These are phyloP conservation scores for Podilymbus podiceps DNA, from an alignment of 2,113 vertebrate species.

Conservation along the genomic window DNA sequence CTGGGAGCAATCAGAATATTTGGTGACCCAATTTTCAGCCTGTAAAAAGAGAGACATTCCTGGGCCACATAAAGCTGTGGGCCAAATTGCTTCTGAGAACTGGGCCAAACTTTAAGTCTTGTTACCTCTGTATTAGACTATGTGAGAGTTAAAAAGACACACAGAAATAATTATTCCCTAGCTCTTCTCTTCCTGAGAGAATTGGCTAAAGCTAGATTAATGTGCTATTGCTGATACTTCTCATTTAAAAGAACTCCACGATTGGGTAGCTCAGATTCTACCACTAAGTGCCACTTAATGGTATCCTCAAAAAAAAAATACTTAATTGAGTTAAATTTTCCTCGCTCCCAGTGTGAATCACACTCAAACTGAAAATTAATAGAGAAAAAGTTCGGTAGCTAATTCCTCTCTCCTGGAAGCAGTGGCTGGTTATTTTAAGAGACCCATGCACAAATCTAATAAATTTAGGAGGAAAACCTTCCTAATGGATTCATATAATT, in stretches of 20 bases:
- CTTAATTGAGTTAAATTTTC: neutral
- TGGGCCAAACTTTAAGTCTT: no score
- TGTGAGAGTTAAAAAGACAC: neutral
- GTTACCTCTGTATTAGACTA: neutral
- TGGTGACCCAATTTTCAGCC: fast-evolving
- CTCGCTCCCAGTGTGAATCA: neutral
- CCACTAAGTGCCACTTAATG: neutral
- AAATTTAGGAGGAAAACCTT: neutral
- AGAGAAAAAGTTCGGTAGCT: neutral
- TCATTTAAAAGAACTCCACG: neutral
- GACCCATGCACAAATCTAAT: fast-evolving
- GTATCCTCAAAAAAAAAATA: neutral
- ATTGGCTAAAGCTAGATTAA: neutral
- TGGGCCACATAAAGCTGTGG: neutral
- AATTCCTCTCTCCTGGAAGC: neutral
- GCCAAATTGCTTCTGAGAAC: neutral
- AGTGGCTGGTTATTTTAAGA: neutral
- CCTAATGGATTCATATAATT: fast-evolving
- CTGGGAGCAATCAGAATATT: neutral
- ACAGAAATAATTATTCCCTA: neutral
- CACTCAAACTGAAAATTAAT: neutral
- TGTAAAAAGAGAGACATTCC: neutral
- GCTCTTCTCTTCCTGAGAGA: neutral
- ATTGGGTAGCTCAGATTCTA: neutral
- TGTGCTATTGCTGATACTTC: neutral